Percentiles rank a stretch among this genome's conserved stretches.
Conservation (phyloP, 2,888 invertebrate species). For the Oxystoma pomonae region DNA sequence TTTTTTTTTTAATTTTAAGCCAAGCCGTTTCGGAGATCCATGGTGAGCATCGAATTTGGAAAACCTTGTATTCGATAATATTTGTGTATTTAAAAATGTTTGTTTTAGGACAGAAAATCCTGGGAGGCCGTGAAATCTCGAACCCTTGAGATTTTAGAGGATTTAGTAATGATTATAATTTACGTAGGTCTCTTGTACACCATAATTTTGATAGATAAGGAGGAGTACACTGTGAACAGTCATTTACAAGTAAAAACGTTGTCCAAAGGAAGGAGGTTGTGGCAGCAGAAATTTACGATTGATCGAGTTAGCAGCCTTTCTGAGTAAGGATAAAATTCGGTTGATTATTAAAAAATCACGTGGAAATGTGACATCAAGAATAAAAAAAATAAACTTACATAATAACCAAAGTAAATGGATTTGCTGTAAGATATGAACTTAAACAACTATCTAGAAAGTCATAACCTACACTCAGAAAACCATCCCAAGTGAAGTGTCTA, state of each 20-base stretch:
- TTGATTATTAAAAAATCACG: no score
- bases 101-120: constrained; percentile 22
- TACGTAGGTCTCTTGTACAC: constrained; percentile 34
- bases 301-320: not conserved
- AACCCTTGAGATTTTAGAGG: constrained; percentile 28
- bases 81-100: not conserved
- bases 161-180: constrained; percentile 32
- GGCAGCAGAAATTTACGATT: constrained; percentile 16
- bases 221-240: constrained; percentile 25
- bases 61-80: no score
- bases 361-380: no score
- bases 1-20: not conserved
- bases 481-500: no score
- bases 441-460: no score
- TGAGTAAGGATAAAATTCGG: not conserved
- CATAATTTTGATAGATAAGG: constrained; percentile 30
- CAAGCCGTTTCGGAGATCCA: no score
- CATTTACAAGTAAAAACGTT: constrained; percentile 29
- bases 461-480: no score
- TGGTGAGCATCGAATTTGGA: no score
- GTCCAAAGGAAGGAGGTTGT: constrained; percentile 18
- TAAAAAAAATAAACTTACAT: no score
- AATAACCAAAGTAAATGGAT: no score
- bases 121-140: constrained; percentile 22
- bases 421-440: no score